Evolutionary conservation across 2,797 vertebrate genomes (phyloP), one percentile per base, ranked within the genome.

Genomic region (Champsocephalus esox): DNA sequence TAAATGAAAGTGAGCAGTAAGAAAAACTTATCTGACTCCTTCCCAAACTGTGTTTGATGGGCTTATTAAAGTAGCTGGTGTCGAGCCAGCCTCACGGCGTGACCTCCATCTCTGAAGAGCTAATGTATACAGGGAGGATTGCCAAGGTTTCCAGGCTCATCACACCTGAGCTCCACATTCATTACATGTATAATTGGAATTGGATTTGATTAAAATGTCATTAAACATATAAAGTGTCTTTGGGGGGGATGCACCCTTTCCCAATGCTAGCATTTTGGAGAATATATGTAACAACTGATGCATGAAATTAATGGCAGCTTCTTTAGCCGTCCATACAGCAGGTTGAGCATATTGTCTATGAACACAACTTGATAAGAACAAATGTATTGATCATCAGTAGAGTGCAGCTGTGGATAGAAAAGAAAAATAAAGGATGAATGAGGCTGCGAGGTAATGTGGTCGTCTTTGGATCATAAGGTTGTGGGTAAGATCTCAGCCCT

Each of bases 171-270:
- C 72, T 86, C 72, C 77, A 86, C 75, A 90, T 88, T 93, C 83
- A 92, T 90, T 88, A 88, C 66, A 87, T 86, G 77, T 77, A 86
- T 93, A 92, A 94, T 89, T 92, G 87, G 81, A 92, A 89, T 77
- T 77, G 73, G 75, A 92, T 92, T 92, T 88, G 84, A 91, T 92
- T 80, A 87, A 65, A 90, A 83, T 89, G 91, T 86, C 79, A 88
- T 91, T 91, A 89, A 84, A 88, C 66, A 87, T 87, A 76, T 81
- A 77, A 82, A 80, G 75, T 82, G 81, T 89, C 79, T 84, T 60
- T 44, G 14, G 51, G 46, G 57, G 24, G 38, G 66, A 62, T 55
- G 56, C 55, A 56, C 54, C 17, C 13, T 75, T 77, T 82, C 38
- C 61, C 58, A 59, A 7, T 62, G 56, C 67, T 68, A 45, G 34